phyloP scores from a whole-genome alignment of 2,113 vertebrate genomes.

The Phyllostomus discolor region DNA sequence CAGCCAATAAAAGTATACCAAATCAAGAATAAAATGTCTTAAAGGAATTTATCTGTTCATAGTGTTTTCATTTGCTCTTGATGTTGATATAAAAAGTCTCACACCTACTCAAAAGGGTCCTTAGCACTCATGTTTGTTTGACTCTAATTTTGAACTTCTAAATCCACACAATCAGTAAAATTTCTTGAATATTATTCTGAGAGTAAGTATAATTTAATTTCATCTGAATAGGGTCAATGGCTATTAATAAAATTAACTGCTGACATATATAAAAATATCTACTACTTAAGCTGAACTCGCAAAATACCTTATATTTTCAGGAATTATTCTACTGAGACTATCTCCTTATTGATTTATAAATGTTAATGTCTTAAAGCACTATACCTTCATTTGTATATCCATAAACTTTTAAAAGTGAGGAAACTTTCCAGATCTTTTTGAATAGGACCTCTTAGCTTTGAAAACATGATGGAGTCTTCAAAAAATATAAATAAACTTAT shows the following conservation, averaged over 20 bases:
- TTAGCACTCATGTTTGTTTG: neutral
- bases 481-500: neutral
- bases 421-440: neutral
- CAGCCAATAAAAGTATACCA: neutral
- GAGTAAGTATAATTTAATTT: neutral
- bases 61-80: neutral
- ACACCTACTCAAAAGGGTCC: neutral
- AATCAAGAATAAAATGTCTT: neutral
- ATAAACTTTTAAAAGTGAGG: neutral
- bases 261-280: neutral
- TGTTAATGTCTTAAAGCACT: neutral
- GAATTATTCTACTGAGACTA: neutral
- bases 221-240: neutral
- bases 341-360: neutral
- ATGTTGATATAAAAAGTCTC: neutral
- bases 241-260: neutral
- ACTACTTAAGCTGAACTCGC: neutral
- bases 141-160: neutral
- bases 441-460: neutral
- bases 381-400: neutral
- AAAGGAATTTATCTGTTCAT: neutral
- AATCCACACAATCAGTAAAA: neutral
- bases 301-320: neutral
- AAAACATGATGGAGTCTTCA: neutral
- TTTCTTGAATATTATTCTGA: neutral